Conservation (phyloP, 2,797 vertebrate genomes). For the Knipowitschia caucasica region DNA sequence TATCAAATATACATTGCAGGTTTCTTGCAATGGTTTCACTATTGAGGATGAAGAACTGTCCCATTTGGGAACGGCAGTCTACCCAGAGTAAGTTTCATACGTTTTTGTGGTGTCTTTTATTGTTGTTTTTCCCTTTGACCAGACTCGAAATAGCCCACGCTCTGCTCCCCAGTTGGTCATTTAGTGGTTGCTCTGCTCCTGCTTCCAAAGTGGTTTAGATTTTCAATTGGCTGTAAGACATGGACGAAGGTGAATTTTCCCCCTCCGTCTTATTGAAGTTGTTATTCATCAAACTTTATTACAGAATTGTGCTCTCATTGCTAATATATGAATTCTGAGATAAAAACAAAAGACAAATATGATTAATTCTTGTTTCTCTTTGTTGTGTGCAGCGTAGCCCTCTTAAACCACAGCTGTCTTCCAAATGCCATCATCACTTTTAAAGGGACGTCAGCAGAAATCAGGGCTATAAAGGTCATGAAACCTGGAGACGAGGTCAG, state of each 20-base stretch:
- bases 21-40: conserved; percentile 96
- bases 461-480: conserved; percentile 88
- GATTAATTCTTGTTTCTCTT: neutral
- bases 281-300: too few relatives aligned
- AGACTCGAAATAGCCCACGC: neutral
- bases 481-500: conserved; percentile 90
- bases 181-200: conserved; percentile 12
- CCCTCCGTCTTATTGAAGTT: conserved; percentile 25
- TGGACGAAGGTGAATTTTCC: conserved; percentile 13
- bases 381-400: conserved; percentile 77
- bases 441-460: conserved; percentile 84
- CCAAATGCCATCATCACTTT: conserved; percentile 95
- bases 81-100: conserved; percentile 85
- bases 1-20: conserved; percentile 65
- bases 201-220: conserved; percentile 6
- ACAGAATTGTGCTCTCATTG: too few relatives aligned
- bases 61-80: conserved; percentile 91
- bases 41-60: conserved; percentile 96
- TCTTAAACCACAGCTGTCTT: conserved; percentile 96
- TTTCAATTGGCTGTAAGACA: conserved; percentile 10
- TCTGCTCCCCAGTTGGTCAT: conserved; percentile 19
- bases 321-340: neutral
- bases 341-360: neutral
- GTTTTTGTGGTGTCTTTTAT: conserved; percentile 15
- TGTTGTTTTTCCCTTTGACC: conserved; percentile 1